A percentile compares a stretch with the other conserved stretches of the same genome.
Conservation (phyloP, 1,140 invertebrate genomes). For the Rhyacophila brunnea region DNA sequence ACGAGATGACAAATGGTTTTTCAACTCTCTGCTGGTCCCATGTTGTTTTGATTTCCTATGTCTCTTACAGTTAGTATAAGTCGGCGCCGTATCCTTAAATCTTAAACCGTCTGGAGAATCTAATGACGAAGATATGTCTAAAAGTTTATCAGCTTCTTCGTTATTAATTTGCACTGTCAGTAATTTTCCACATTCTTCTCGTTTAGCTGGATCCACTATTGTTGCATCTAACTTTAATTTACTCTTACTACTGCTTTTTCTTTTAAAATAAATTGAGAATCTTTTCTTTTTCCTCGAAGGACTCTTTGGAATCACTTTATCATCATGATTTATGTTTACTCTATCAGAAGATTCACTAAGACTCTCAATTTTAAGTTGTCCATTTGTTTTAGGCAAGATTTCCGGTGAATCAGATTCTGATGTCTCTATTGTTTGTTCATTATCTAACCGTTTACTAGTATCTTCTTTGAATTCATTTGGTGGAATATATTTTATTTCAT, state of each 20-base stretch:
- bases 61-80: conserved; percentile 26
- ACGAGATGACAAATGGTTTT: not conserved
- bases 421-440: conserved; percentile 4
- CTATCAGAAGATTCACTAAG: conserved; percentile 29
- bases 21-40: not conserved
- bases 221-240: conserved; percentile 34
- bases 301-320: conserved; percentile 37
- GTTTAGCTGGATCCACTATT: not conserved
- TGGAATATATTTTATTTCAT: conserved; percentile 51
- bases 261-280: conserved; percentile 53
- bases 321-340: conserved; percentile 1
- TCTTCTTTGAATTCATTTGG: conserved; percentile 16
- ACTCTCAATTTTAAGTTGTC: conserved; percentile 23
- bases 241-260: conserved; percentile 44
- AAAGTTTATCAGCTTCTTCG: conserved; percentile 24
- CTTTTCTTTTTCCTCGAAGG: conserved; percentile 52
- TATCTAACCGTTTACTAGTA: not conserved
- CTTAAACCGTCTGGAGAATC: conserved; percentile 19
- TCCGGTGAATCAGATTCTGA: conserved; percentile 7
- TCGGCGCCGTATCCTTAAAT: conserved; percentile 19
- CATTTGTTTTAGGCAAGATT: conserved; percentile 11
- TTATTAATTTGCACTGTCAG: conserved; percentile 14
- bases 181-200: conserved; percentile 7
- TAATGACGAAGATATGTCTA: conserved; percentile 27
- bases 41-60: conserved; percentile 19